Percentiles rank a stretch among this genome's conserved stretches.
Evolutionary conservation across 2,888 invertebrate species (phyloP).

Genomic region (Rutpela maculata): DNA sequence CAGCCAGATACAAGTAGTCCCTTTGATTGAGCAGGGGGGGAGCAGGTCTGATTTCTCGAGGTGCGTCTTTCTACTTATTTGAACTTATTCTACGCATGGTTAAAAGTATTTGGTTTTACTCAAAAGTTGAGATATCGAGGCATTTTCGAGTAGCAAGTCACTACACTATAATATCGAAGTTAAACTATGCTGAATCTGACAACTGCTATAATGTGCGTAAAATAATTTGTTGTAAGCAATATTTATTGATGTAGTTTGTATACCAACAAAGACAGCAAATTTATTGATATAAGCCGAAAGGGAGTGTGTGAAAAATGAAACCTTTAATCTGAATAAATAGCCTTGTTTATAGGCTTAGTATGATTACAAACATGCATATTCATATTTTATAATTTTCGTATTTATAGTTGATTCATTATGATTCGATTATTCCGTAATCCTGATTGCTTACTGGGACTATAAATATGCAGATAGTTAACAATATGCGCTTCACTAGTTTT

Average conservation of each 20-base stretch:
- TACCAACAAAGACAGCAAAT: constrained; percentile 2
- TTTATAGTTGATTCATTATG: not conserved
- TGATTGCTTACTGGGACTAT: not conserved
- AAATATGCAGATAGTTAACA: no score
- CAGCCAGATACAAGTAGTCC: no score
- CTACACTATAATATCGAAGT: no score
- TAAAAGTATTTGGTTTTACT: no score
- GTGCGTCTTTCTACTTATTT: no score
- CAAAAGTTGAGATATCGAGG: no score
- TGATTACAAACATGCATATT: not conserved
- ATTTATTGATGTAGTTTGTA: not conserved
- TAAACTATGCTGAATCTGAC: not conserved
- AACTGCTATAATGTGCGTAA: not conserved
- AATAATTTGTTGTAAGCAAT: not conserved
- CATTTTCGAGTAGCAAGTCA: no score
- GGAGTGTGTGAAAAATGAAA: constrained; percentile 15
- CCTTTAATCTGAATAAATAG: constrained; percentile 27
- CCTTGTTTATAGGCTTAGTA: constrained; percentile 8
- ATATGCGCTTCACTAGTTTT: no score
- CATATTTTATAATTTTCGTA: not conserved
- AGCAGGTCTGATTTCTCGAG: no score
- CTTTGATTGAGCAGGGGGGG: no score
- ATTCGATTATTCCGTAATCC: constrained; percentile 10
- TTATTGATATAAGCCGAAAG: constrained; percentile 7
- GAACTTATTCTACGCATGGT: no score